Conservation (phyloP, 1,140 invertebrate genomes). For the Galleria mellonella region DNA sequence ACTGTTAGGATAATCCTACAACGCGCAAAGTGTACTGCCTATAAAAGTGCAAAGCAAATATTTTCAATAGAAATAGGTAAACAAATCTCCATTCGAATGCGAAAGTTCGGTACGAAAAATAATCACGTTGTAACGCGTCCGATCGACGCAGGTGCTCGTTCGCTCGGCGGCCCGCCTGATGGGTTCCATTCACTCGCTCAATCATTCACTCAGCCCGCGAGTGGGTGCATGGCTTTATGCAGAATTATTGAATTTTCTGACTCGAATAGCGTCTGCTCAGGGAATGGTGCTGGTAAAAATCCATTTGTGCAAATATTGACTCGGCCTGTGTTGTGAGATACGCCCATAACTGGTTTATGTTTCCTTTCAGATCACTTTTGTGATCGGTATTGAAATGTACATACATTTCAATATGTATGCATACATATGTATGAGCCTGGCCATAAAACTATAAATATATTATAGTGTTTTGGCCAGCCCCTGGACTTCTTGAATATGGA, state of each 20-base stretch:
- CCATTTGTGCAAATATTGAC: slow-evolving; percentile 30
- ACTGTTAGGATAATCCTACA: too few relatives aligned
- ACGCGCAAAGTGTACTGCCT: too few relatives aligned
- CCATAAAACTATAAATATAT: too few relatives aligned
- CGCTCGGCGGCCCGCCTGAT: slow-evolving; percentile 21
- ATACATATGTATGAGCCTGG: too few relatives aligned
- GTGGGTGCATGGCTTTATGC: slow-evolving; percentile 38
- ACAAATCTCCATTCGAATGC: slow-evolving; percentile 6
- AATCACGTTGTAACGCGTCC: slow-evolving; percentile 28
- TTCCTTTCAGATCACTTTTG: neutral
- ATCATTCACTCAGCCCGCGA: slow-evolving; percentile 29
- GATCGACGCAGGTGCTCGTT: slow-evolving; percentile 18
- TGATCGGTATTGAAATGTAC: too few relatives aligned
- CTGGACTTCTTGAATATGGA: too few relatives aligned
- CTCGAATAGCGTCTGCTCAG: slow-evolving; percentile 18
- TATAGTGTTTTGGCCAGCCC: too few relatives aligned
- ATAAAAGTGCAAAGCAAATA: too few relatives aligned
- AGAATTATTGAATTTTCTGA: slow-evolving; percentile 41
- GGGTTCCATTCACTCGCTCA: slow-evolving; percentile 31
- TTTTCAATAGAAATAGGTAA: too few relatives aligned
- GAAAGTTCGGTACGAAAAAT: slow-evolving; percentile 16
- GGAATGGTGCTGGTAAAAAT: slow-evolving; percentile 20
- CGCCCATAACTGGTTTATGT: neutral
- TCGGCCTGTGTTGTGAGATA: neutral
- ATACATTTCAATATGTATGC: too few relatives aligned